Evolutionary conservation across 1,140 invertebrate genomes (phyloP).

Genomic region (Dinothrombium tinctorium): DNA sequence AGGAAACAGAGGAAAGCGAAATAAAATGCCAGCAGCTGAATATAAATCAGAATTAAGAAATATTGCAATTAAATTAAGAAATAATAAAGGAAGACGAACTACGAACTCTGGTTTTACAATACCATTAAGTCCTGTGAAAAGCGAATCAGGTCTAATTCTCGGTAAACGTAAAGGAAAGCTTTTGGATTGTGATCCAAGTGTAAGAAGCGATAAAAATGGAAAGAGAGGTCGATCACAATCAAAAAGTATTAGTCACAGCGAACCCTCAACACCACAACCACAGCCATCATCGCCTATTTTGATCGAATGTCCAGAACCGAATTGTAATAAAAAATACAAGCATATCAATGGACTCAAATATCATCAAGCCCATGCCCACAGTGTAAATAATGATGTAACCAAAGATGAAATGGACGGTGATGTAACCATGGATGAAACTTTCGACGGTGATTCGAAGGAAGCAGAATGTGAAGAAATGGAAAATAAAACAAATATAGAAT

Average conservation of each 20-base stretch:
- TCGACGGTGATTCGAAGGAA: no score
- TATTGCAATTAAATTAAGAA: slow-evolving; percentile 33
- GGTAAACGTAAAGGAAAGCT: no score
- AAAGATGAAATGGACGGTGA: no score
- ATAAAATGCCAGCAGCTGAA: slow-evolving; percentile 31
- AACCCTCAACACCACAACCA: neutral
- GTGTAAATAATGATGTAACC: no score
- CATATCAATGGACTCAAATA: slow-evolving; percentile 87
- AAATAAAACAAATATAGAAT: no score
- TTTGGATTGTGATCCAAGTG: neutral
- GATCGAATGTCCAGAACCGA: slow-evolving; percentile 82
- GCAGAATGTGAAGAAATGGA: no score
- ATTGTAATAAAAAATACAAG: slow-evolving; percentile 92
- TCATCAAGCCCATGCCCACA: slow-evolving; percentile 81
- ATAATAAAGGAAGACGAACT: slow-evolving; percentile 18
- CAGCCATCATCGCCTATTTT: slow-evolving; percentile 41
- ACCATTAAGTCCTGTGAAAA: slow-evolving; percentile 17
- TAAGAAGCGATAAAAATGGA: slow-evolving; percentile 11
- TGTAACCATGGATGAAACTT: no score
- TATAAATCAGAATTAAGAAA: slow-evolving; percentile 32
- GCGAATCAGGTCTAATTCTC: neutral
- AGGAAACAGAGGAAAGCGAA: slow-evolving; percentile 65
- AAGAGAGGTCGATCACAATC: no score
- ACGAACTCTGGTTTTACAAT: no score
- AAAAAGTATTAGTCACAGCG: slow-evolving; percentile 19